These are phyloP conservation scores for Perca fluviatilis DNA, from an alignment of 2,113 vertebrate genomes.

Conservation along the genomic window DNA sequence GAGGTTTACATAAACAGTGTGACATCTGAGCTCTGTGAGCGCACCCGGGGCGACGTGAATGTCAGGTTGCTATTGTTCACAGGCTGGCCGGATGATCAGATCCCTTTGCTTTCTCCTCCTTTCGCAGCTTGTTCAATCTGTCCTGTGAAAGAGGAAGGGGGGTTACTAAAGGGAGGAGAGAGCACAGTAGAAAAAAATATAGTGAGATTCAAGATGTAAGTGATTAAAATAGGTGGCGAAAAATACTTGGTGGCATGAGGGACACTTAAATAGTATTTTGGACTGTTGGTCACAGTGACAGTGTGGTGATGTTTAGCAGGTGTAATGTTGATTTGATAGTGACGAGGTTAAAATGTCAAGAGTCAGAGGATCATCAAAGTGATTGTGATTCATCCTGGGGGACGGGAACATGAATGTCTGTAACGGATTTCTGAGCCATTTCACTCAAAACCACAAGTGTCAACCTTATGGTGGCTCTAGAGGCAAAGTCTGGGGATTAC, in stretches of 20 bases:
- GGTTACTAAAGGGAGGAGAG: background rate
- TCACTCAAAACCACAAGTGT: too few relatives aligned
- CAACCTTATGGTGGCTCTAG: too few relatives aligned
- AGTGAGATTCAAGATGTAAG: background rate
- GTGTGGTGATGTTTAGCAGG: too few relatives aligned
- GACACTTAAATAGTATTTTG: too few relatives aligned
- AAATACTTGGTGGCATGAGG: background rate
- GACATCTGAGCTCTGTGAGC: constrained; percentile 60
- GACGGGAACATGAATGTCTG: too few relatives aligned
- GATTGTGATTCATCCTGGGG: too few relatives aligned
- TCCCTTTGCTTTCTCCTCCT: constrained; percentile 29
- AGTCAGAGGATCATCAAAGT: too few relatives aligned
- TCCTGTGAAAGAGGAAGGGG: background rate
- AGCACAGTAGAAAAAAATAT: background rate
- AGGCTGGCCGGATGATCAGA: constrained; percentile 27
- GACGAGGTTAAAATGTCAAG: too few relatives aligned
- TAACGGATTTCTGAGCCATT: too few relatives aligned
- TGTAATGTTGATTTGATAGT: too few relatives aligned
- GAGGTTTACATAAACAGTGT: constrained; percentile 53
- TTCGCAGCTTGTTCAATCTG: background rate
- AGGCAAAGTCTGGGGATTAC: too few relatives aligned
- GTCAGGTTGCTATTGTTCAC: constrained; percentile 68
- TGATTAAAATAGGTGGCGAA: background rate
- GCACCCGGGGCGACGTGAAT: constrained; percentile 54
- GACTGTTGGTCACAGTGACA: too few relatives aligned